These are phyloP conservation scores for Pristis pectinata DNA, from an alignment of 2,797 vertebrate species.

Conservation along the genomic window DNA sequence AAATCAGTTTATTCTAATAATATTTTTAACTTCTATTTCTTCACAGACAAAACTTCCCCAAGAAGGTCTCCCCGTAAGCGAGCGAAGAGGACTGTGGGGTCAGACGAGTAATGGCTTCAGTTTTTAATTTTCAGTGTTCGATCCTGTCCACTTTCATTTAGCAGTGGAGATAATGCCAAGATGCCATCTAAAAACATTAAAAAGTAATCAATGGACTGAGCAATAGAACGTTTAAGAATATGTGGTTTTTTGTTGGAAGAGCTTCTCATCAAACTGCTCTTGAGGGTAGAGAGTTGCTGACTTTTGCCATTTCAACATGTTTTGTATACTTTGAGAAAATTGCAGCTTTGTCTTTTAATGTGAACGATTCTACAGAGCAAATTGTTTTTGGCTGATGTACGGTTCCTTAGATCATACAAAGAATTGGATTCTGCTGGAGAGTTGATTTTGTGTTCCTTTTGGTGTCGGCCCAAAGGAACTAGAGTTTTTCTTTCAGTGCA, in stretches of 20 bases:
- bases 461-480: too few species aligned
- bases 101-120: constrained; percentile 77
- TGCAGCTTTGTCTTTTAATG: neutral
- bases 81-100: constrained; percentile 86
- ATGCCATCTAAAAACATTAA: constrained; percentile 52
- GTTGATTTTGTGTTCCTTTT: neutral
- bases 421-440: neutral
- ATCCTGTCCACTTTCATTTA: constrained; percentile 44
- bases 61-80: constrained; percentile 86
- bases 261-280: neutral
- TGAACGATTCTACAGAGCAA: neutral
- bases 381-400: constrained; percentile 4
- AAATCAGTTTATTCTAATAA: constrained; percentile 6
- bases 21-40: constrained; percentile 36
- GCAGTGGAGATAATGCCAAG: constrained; percentile 57
- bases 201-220: constrained; percentile 42
- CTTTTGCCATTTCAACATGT: neutral
- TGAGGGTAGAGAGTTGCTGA: neutral
- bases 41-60: constrained; percentile 88
- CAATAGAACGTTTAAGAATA: constrained; percentile 43
- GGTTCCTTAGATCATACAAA: neutral
- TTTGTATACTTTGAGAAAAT: neutral
- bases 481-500: neutral
- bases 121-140: constrained; percentile 36
- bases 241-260: constrained; percentile 52